Percentiles rank a stretch among this genome's conserved stretches.
phyloP scores from a whole-genome alignment of 2,113 vertebrate genomes.

The Emydura subglobosa region DNA sequence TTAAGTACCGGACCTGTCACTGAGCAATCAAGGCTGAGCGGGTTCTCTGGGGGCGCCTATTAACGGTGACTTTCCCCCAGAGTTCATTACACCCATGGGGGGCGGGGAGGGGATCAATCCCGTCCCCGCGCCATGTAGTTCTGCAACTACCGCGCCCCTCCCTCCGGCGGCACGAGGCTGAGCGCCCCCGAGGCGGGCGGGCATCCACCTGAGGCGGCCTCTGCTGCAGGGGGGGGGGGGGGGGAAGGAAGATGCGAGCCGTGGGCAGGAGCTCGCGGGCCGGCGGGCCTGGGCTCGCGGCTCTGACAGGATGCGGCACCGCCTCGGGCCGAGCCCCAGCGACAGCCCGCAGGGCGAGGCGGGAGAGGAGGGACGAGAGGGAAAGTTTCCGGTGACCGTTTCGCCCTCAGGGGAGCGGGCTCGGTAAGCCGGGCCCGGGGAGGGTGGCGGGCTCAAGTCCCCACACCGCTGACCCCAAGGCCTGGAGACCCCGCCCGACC shows the following conservation, averaged over 20 bases:
- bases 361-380: neutral
- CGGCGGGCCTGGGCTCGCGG: neutral
- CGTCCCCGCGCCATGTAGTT: too few relatives aligned
- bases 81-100: neutral
- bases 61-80: fast-evolving
- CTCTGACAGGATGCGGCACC: neutral
- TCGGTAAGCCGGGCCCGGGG: neutral
- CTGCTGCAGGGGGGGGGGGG: neutral
- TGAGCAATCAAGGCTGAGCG: neutral
- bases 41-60: neutral
- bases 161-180: neutral
- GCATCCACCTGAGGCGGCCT: neutral
- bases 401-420: neutral
- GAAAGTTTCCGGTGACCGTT: neutral
- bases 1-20: neutral
- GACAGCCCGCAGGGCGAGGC: neutral
- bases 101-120: too few relatives aligned
- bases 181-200: neutral
- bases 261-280: too few relatives aligned
- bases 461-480: neutral
- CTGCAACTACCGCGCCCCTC: neutral
- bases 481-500: neutral
- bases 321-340: neutral
- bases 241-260: neutral
- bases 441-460: neutral